Evolutionary conservation across 2,113 vertebrate genomes (phyloP).

Genomic region (Gobiocypris rarus): DNA sequence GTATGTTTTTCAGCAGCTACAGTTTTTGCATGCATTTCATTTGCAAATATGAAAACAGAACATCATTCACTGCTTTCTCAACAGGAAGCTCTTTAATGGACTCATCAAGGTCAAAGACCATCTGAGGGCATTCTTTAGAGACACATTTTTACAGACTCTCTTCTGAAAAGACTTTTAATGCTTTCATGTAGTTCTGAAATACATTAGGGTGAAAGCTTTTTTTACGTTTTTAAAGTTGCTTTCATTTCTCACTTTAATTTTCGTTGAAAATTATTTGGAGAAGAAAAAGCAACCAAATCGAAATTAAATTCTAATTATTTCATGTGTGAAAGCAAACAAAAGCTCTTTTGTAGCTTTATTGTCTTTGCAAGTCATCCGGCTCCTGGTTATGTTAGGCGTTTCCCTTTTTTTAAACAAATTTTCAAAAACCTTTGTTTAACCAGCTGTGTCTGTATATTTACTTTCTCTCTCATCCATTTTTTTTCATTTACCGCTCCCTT

Average conservation of each 20-base stretch:
- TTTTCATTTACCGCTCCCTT: not conserved
- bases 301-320: not conserved
- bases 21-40: not conserved
- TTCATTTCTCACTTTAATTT: not conserved
- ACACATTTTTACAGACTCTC: not conserved
- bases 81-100: slow-evolving; percentile 16
- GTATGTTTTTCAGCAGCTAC: not conserved
- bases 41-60: slow-evolving; percentile 12
- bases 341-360: not conserved
- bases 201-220: not conserved
- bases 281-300: not conserved
- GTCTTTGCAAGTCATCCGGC: not conserved
- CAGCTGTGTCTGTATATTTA: slow-evolving; percentile 17
- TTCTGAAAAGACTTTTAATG: not conserved
- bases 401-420: not conserved
- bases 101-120: not conserved
- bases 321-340: not conserved
- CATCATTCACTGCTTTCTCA: not conserved
- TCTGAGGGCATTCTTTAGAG: not conserved
- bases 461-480: slow-evolving; percentile 1
- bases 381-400: slow-evolving; percentile 14
- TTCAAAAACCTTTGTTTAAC: slow-evolving; percentile 2
- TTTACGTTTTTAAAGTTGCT: too few species aligned
- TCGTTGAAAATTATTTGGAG: not conserved
- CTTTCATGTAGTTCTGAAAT: not conserved